phyloP scores from a whole-genome alignment of 2,113 vertebrate species.

The Protobothrops mucrosquamatus region DNA sequence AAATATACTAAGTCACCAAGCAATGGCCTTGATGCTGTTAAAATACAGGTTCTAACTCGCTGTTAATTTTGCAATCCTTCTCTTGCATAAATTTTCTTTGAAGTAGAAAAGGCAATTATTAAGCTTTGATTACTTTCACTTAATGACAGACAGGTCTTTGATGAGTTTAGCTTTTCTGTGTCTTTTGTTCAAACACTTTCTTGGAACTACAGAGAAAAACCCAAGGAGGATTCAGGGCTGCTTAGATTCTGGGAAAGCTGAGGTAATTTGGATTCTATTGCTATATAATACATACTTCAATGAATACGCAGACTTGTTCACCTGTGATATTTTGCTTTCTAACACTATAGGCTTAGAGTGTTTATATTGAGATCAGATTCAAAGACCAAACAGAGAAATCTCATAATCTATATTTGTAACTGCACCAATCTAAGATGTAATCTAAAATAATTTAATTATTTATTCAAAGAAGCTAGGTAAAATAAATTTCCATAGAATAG shows the following conservation, averaged over 20 bases:
- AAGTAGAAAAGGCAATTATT: conserved; percentile 71
- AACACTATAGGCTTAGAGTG: conserved; percentile 21
- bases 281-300: conserved; percentile 21
- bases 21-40: not conserved
- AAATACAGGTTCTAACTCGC: not conserved
- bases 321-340: not conserved
- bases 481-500: not conserved
- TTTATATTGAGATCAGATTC: not conserved
- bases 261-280: conserved; percentile 30
- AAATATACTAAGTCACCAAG: not conserved
- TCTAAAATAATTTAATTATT: not conserved
- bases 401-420: not conserved
- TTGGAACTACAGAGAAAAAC: conserved; percentile 49
- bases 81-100: conserved; percentile 72
- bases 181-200: conserved; percentile 57
- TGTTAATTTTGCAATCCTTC: conserved; percentile 64
- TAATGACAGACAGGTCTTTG: conserved; percentile 71
- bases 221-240: conserved; percentile 21
- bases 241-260: not conserved
- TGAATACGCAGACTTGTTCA: not conserved
- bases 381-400: not conserved
- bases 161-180: conserved; percentile 58
- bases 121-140: conserved; percentile 73
- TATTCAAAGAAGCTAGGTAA: not conserved
- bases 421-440: not conserved